Evolutionary conservation across 2,888 invertebrate genomes (phyloP), one percentile per base, ranked within the genome.

Genomic region (Polyommatus icarus): DNA sequence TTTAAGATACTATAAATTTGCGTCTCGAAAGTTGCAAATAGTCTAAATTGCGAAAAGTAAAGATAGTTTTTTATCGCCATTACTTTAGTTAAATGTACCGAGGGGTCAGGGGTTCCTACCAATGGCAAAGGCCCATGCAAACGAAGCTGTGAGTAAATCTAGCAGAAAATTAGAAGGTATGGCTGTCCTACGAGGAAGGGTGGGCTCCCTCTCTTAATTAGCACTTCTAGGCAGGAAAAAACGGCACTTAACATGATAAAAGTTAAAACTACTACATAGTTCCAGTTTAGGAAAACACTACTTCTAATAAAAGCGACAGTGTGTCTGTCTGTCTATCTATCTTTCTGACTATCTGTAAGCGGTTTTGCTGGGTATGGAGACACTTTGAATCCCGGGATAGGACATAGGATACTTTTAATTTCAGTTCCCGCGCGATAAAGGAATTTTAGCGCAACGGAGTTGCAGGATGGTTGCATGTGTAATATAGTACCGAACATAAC

Each of bases 21-120:
- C 15, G 50, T 15, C 15, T 50, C 50, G 50, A 50, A 12, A 50
- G 50, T 12, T 50, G 15, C 54, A 54, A 54, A 54, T 54, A 54
- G 54, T 57, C n/a, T 1, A n/a, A n/a, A n/a, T 57, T 18, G 7
- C 8, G 24, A 29, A 8, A 61, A 61, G 24, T 24, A 29, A 29
- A 67, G 6, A 29, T 18, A 29, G 67, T 10, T 61, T 61, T 67
- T 29, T 67, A 29, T 67, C 29, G 18, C 15, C 15, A 54, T 54
- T 67, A 67, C 29, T 67, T 67, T 67, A 29, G 29, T 67, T 67
- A 32, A 29, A 67, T 67, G 67, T 67, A 32, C 29, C 29, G 29
- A 59, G n/a, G 54, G 54, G 5, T 54, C 20, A 24, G 1, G 20
- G 18, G 59, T n/a, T n/a, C 8, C 59, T 59, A 3, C 20, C 7